Evolutionary conservation across 2,888 invertebrate species (phyloP).

Genomic region (Dione juno): DNA sequence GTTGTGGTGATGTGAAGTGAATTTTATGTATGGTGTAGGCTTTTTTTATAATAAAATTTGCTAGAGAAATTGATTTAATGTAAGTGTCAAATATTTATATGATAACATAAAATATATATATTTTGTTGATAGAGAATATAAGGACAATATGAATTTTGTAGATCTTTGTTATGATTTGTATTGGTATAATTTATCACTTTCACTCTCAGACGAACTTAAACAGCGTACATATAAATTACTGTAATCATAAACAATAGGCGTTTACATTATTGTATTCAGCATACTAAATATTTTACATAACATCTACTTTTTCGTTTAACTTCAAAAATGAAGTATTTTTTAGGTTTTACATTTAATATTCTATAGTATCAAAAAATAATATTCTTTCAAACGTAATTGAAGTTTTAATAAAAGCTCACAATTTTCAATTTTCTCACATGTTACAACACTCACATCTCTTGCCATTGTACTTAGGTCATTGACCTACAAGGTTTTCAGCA

Average conservation of each 20-base stretch:
- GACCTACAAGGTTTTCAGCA: conserved; percentile 38
- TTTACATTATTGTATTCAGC: background rate
- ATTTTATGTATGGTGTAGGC: conserved; percentile 46
- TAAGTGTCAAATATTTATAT: background rate
- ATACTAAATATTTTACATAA: background rate
- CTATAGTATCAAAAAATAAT: background rate
- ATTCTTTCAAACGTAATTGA: background rate
- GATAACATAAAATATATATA: too few relatives aligned
- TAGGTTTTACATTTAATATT: background rate
- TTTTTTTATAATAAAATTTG: conserved; percentile 5
- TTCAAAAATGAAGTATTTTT: background rate
- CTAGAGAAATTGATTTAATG: conserved; percentile 1
- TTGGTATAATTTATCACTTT: conserved; percentile 24
- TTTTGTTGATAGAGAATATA: background rate
- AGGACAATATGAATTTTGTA: background rate
- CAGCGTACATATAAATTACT: background rate
- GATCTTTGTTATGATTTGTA: conserved; percentile 6
- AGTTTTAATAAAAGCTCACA: background rate
- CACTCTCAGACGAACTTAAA: conserved; percentile 12
- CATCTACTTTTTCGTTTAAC: background rate
- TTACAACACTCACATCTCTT: conserved; percentile 31
- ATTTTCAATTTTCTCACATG: conserved; percentile 15
- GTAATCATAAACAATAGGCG: background rate
- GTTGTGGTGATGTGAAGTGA: conserved; percentile 47
- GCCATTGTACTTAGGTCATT: conserved; percentile 41